Conservation (phyloP, 2,888 invertebrate species). For the Parelbella ahira region DNA sequence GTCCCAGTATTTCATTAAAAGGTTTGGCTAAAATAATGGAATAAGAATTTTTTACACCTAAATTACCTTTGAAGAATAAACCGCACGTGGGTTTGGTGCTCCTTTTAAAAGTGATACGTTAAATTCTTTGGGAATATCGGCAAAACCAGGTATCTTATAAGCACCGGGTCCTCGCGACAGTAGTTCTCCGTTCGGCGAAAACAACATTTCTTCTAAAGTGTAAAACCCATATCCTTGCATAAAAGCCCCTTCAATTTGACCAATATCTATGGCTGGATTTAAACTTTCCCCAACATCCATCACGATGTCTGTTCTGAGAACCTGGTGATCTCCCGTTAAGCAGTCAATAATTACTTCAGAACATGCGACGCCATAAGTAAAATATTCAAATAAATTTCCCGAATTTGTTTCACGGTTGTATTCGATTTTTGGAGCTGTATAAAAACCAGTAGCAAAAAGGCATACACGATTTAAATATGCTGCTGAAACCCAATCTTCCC, state of each 20-base stretch:
- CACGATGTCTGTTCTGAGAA: slow-evolving; percentile 90
- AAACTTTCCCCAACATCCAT: slow-evolving; percentile 95
- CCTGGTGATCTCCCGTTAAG: slow-evolving; percentile 91
- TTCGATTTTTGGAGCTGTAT: slow-evolving; percentile 83
- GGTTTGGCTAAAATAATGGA: no score
- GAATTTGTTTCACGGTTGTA: slow-evolving; percentile 82
- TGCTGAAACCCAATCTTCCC: slow-evolving; percentile 88
- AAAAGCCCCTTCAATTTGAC: slow-evolving; percentile 94
- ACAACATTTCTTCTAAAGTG: slow-evolving; percentile 89
- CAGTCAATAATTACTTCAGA: slow-evolving; percentile 94
- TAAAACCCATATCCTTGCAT: slow-evolving; percentile 93
- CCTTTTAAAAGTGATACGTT: slow-evolving; percentile 91
- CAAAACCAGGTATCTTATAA: slow-evolving; percentile 92
- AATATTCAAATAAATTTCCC: slow-evolving; percentile 87
- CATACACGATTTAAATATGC: slow-evolving; percentile 86
- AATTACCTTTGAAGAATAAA: slow-evolving; percentile 92
- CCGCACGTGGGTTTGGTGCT: slow-evolving; percentile 89
- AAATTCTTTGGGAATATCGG: slow-evolving; percentile 90
- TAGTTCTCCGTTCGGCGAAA: slow-evolving; percentile 85
- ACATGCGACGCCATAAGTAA: slow-evolving; percentile 88
- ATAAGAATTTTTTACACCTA: no score
- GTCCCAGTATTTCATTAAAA: no score
- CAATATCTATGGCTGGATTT: slow-evolving; percentile 94
- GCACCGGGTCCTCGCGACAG: slow-evolving; percentile 89
- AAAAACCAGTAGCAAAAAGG: slow-evolving; percentile 88